phyloP scores from a whole-genome alignment of 2,888 invertebrate species.

The Dinocampus coccinellae region DNA sequence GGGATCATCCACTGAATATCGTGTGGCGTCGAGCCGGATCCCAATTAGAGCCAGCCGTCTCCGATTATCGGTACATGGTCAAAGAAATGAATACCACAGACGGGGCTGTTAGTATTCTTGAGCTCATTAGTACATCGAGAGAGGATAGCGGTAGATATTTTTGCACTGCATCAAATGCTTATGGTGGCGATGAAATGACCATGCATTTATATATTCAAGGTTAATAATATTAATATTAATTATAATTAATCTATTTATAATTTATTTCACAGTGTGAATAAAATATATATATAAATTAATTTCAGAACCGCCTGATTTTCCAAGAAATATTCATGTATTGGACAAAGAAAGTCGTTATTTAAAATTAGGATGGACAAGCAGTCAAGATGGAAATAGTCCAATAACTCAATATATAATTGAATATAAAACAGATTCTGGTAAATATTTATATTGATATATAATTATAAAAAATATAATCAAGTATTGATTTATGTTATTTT shows the following conservation, averaged over 20 bases:
- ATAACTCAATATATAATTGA: constrained; percentile 91
- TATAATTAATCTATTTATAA: background rate
- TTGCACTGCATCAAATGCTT: constrained; percentile 89
- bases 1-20: constrained; percentile 89
- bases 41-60: constrained; percentile 61
- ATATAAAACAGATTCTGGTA: constrained; percentile 87
- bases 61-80: constrained; percentile 65
- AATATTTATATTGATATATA: background rate
- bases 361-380: constrained; percentile 90
- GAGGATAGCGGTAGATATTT: constrained; percentile 91
- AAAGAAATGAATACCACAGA: constrained; percentile 66
- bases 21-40: constrained; percentile 83
- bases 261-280: too few relatives aligned
- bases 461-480: background rate
- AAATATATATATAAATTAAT: constrained; percentile 26
- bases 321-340: constrained; percentile 86
- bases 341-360: constrained; percentile 88
- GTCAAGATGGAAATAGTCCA: constrained; percentile 90
- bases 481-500: background rate
- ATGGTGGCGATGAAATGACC: constrained; percentile 91
- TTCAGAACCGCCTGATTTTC: constrained; percentile 88
- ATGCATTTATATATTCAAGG: constrained; percentile 92
- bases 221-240: constrained; percentile 62
- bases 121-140: constrained; percentile 85
- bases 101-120: constrained; percentile 87